Evolutionary conservation across 2,113 vertebrate genomes (phyloP), one percentile per base, ranked within the genome.

Genomic region (Monopterus albus): DNA sequence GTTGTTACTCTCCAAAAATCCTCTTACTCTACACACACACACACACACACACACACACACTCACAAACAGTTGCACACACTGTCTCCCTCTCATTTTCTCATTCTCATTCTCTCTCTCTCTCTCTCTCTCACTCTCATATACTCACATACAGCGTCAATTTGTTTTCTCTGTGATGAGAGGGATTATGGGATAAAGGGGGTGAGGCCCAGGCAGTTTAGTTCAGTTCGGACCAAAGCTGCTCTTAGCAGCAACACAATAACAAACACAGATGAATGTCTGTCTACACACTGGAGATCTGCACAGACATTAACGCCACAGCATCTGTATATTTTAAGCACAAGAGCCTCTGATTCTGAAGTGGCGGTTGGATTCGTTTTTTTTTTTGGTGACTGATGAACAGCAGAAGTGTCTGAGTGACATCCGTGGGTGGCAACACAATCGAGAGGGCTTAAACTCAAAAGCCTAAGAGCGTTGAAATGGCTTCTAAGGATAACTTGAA

Each of bases 121-220:
- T 78, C 59, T 83, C 23, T 57, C 76, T 36, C 58, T 59, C 69
- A 66, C 47, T 70, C 69, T n/a, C 53, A 56, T 25, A 17, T 43
- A 69, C 60, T 73, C 72, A 76, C 87, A 89, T 68, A 84, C 62
- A 80, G 81, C 80, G 77, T 90, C 88, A 89, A 91, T 92, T 92
- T 92, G 90, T 92, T 92, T 91, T 88, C 78, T 82, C 86, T 88
- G 79, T 91, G 90, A 92, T 92, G 91, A 92, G 86, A 90, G 64
- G 92, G 93, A 94, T 94, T 94, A 93, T 91, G 70, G 89, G 90
- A 93, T 92, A 88, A 92, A 90, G 81, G 79, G 85, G 78, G 66
- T 71, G 68, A 88, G 81, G 87, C 87, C 87, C 74, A 42, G 25
- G 73, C 75, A 89, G 87, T 91, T 86, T 85, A 69, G 83, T 88